Percentiles rank a stretch among this genome's conserved stretches.
Evolutionary conservation across 2,797 vertebrate genomes (phyloP).

Genomic region (Scolopax rusticola): DNA sequence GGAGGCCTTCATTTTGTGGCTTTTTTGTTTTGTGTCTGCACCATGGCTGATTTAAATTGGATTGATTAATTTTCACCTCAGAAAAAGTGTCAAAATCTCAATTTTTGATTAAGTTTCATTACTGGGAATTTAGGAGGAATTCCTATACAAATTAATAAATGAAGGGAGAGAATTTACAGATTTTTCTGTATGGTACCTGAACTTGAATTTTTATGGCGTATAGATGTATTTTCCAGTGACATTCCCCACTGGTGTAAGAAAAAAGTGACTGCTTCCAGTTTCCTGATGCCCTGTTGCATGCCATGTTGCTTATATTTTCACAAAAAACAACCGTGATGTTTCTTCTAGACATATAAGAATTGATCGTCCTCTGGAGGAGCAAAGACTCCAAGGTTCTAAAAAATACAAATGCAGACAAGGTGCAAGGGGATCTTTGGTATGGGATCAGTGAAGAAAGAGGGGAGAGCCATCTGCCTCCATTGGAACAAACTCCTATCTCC

Average conservation of each 20-base stretch:
- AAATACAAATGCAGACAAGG: not conserved
- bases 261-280: not conserved
- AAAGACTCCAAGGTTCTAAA: not conserved
- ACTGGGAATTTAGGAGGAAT: not conserved
- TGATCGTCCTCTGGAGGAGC: not conserved
- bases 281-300: not conserved
- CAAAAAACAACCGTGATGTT: not conserved
- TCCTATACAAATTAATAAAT: not conserved
- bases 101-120: not conserved
- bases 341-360: not conserved
- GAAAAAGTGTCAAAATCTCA: not conserved
- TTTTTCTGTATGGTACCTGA: not conserved
- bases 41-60: not conserved
- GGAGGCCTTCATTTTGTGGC: rapidly evolving
- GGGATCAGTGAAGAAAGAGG: not conserved
- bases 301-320: not conserved
- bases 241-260: not conserved
- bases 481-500: not conserved
- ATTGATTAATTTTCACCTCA: not conserved
- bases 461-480: not conserved
- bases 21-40: not conserved
- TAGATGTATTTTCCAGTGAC: not conserved
- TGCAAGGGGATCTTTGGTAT: not conserved
- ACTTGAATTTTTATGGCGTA: not conserved
- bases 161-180: not conserved